phyloP scores from a whole-genome alignment of 2,888 invertebrate genomes.

The Pristionchus japonicus region DNA sequence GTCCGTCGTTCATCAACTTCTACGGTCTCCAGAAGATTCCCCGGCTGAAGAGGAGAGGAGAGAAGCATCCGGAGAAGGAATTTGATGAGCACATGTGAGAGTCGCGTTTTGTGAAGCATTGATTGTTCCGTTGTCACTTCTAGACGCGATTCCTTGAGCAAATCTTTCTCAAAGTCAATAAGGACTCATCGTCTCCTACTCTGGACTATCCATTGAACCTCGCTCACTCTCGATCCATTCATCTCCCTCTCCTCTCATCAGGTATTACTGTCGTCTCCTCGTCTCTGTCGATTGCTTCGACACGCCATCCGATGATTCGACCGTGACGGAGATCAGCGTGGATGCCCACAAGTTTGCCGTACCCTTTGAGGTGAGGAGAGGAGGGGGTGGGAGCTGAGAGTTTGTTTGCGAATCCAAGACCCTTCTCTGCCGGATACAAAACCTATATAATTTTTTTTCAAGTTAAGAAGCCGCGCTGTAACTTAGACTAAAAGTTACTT shows the following conservation, averaged over 20 bases:
- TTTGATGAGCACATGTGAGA: constrained; percentile 53
- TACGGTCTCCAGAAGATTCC: constrained; percentile 62
- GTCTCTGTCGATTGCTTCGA: constrained; percentile 62
- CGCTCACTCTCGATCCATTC: no score
- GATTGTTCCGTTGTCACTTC: not conserved
- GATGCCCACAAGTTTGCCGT: constrained; percentile 54
- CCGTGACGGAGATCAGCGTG: constrained; percentile 51
- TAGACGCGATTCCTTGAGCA: no score
- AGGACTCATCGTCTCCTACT: not conserved
- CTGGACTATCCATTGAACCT: not conserved
- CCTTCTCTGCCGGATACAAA: no score
- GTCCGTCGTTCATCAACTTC: constrained; percentile 66
- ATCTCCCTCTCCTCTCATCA: constrained; percentile 43
- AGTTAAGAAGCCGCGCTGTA: no score
- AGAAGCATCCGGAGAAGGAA: constrained; percentile 50
- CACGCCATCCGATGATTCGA: constrained; percentile 53
- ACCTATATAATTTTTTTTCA: no score
- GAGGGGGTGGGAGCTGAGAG: no score
- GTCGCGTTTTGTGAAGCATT: no score
- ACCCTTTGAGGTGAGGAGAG: constrained; percentile 50
- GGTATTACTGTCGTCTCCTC: constrained; percentile 63
- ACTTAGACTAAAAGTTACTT: no score
- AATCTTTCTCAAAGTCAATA: no score
- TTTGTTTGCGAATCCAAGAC: no score
- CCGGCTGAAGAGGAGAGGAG: constrained; percentile 51